phyloP scores from a whole-genome alignment of 2,888 invertebrate species.

The Caenorhabditis virilis region DNA sequence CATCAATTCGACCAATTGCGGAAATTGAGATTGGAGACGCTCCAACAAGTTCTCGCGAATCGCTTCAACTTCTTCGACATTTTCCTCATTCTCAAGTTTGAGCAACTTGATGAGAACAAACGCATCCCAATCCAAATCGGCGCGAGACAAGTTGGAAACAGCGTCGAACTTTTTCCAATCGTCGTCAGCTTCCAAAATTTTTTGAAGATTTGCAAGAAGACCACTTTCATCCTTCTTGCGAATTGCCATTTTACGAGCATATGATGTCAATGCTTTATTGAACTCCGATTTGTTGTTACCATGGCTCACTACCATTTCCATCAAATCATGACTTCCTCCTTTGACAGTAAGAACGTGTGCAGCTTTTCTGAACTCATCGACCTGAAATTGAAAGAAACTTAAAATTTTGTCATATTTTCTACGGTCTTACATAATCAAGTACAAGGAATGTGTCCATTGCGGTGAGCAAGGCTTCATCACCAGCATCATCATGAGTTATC shows the following conservation, averaged over 20 bases:
- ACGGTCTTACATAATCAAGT: too few relatives aligned
- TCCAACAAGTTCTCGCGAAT: neutral
- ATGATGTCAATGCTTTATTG: neutral
- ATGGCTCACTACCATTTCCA: too few relatives aligned
- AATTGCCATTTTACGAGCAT: neutral
- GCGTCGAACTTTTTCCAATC: neutral
- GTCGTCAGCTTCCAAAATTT: neutral
- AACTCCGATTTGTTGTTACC: too few relatives aligned
- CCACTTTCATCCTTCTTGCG: neutral
- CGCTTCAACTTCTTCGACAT: neutral
- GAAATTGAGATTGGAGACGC: neutral
- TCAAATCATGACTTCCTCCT: too few relatives aligned
- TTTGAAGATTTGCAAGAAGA: neutral
- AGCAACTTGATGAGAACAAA: constrained; percentile 11
- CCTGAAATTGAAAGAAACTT: too few relatives aligned
- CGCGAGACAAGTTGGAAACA: constrained; percentile 1
- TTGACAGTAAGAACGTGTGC: too few relatives aligned
- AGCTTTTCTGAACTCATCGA: too few relatives aligned
- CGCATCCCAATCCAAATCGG: constrained; percentile 22
- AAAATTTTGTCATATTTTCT: too few relatives aligned
- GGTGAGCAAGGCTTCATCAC: neutral
- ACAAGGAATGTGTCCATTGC: neutral
- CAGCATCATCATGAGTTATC: neutral
- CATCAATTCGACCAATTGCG: neutral
- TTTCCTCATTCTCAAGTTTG: constrained; percentile 4